Conservation (phyloP, 92 coral and sea anemone genomes). For the Porites evermanni region DNA sequence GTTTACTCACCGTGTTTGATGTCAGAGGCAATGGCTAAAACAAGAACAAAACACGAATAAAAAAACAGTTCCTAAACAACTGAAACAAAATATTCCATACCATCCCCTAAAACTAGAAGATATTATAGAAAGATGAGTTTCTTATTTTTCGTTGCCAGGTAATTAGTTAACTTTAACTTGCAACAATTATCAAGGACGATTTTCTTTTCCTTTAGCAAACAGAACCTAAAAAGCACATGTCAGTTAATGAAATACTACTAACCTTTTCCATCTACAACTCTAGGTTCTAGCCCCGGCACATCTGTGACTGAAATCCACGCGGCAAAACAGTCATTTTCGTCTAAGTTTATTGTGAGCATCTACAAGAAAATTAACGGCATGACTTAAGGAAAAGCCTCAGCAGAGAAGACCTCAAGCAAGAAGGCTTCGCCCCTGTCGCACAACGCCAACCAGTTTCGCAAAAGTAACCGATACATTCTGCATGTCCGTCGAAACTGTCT, state of each 20-base stretch:
- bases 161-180: too few species aligned
- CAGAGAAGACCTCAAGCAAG: too few species aligned
- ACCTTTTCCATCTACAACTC: constrained; percentile 81
- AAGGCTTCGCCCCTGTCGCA: too few species aligned
- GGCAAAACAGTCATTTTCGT: constrained; percentile 90
- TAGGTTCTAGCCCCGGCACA: constrained; percentile 88
- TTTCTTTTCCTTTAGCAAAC: too few species aligned
- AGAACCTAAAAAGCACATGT: too few species aligned
- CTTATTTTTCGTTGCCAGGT: too few species aligned
- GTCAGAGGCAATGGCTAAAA: constrained; percentile 67
- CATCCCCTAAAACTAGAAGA: too few species aligned
- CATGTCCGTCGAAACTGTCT: too few species aligned
- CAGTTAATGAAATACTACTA: not conserved
- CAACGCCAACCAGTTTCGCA: too few species aligned
- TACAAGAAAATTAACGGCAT: constrained; percentile 1
- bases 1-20: constrained; percentile 83
- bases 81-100: not conserved
- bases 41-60: not conserved
- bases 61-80: not conserved
- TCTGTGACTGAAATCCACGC: constrained; percentile 94
- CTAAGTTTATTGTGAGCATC: constrained; percentile 90
- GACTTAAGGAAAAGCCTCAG: not conserved
- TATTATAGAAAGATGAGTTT: too few species aligned
- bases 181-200: too few species aligned
- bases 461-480: too few species aligned